These are phyloP conservation scores for Elmis aenea DNA, from an alignment of 2,888 invertebrate species.

Conservation along the genomic window DNA sequence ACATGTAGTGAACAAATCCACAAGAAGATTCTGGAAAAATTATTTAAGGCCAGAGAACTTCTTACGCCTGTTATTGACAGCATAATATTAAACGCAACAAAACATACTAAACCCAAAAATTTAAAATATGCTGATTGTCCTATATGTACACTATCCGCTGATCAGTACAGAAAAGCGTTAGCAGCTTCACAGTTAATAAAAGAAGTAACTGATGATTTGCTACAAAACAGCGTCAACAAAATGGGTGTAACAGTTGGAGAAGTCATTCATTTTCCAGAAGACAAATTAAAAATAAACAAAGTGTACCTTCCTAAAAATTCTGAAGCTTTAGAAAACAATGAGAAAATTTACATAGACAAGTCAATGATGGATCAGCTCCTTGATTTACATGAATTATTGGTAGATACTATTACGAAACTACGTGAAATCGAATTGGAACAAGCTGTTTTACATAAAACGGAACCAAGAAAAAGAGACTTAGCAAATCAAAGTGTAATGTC, in stretches of 20 bases:
- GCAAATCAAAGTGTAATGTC: constrained; percentile 1
- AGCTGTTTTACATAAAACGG: constrained; percentile 3
- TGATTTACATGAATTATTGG: constrained; percentile 22
- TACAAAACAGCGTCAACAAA: not conserved
- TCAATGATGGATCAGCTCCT: constrained; percentile 22
- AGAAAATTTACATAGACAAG: constrained; percentile 22
- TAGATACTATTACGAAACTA: constrained; percentile 21
- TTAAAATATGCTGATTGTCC: constrained; percentile 2
- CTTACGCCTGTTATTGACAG: constrained; percentile 14
- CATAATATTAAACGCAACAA: constrained; percentile 14
- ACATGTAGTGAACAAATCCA: not conserved
- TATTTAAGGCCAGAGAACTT: not conserved
- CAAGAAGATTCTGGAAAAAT: not conserved
- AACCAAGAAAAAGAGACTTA: not conserved
- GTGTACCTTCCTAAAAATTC: not conserved
- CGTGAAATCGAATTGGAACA: constrained; percentile 9
- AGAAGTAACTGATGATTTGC: constrained; percentile 7
- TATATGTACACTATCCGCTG: constrained; percentile 1
- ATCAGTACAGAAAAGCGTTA: constrained; percentile 2
- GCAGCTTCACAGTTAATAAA: constrained; percentile 3
- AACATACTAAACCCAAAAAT: constrained; percentile 6
- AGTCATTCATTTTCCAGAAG: not conserved
- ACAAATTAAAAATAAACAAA: not conserved
- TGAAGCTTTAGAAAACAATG: constrained; percentile 1
- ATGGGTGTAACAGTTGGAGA: not conserved